Evolutionary conservation across 2,888 invertebrate genomes (phyloP), one percentile per base, ranked within the genome.

Genomic region (Hypercompe scribonia): DNA sequence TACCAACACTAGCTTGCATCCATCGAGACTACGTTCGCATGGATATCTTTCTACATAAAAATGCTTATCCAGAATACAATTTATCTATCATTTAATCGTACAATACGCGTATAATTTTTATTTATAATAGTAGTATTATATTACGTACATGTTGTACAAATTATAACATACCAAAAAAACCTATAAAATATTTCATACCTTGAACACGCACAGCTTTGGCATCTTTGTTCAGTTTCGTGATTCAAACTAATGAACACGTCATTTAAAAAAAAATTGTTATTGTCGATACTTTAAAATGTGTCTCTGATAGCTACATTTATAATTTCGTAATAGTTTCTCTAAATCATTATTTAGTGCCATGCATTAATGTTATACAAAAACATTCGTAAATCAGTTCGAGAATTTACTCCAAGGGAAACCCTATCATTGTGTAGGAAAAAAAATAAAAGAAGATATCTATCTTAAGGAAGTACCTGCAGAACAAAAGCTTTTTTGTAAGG

Each of bases 381-480:
- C 70, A 42, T 21, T 34, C 73, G 36, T 79, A 76, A 75, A 78
- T 78, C 64, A 68, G 68, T 68, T 65, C 18, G 10, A 68, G 34
- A 78, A 78, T 72, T 73, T 71, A 76, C 66, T 39, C 66, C 46
- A 18, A 65, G 77, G 75, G 70, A 76, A 73, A 70, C 81, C 74
- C 72, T 71, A 65, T 68, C 34, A 33, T 34, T 34, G 18, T 54
- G 13, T 21, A 33, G 7, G 28, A 70, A 68, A 68, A 67, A 18
- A 81, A 69, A 72, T n/a, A 75, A 68, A 61, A 64, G 0, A 24
- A n/a, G n/a, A 77, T 54, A 28, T 71, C 24, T 74, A 66, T 71
- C 70, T 73, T 58, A 33, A 7, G 36, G 58, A 50, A 28, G 64
- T 81, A 82, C 81, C 85, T 84, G 85, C 63, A 31, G 69, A 77